These are phyloP conservation scores for Lasioglossum malachurum DNA, from an alignment of 2,888 invertebrate genomes.

Conservation along the genomic window DNA sequence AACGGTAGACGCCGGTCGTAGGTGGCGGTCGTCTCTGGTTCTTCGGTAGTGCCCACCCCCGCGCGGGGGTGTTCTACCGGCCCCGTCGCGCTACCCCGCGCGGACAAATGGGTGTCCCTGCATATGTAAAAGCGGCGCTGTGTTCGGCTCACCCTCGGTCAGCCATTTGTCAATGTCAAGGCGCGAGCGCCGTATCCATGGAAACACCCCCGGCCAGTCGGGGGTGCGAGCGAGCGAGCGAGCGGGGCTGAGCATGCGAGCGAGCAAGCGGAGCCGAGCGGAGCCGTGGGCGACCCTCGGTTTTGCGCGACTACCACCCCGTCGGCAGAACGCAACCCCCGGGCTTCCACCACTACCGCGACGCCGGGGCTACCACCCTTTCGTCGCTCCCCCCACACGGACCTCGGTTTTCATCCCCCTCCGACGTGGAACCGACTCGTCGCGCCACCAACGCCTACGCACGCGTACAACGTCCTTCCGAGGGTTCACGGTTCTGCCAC, in stretches of 20 bases:
- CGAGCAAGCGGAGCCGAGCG: constrained; percentile 41
- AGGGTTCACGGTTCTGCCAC: constrained; percentile 68
- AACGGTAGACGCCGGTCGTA: constrained; percentile 40
- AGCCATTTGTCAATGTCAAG: constrained; percentile 85
- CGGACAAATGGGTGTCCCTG: constrained; percentile 85
- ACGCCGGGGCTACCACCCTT: constrained; percentile 60
- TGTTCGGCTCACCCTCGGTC: constrained; percentile 84
- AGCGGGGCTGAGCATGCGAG: constrained; percentile 70
- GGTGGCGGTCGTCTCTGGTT: constrained; percentile 55
- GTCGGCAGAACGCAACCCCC: constrained; percentile 74
- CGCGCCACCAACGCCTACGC: constrained; percentile 63
- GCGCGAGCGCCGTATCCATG: constrained; percentile 85
- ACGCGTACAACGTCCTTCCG: constrained; percentile 53
- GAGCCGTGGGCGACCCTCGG: constrained; percentile 72
- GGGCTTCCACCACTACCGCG: constrained; percentile 65
- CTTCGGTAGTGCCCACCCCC: constrained; percentile 61
- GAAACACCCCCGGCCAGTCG: constrained; percentile 82
- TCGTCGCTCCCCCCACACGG: constrained; percentile 30
- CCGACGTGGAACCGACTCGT: constrained; percentile 41
- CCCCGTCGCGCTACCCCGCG: constrained; percentile 75
- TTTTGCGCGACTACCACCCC: constrained; percentile 72
- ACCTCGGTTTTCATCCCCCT: constrained; percentile 30
- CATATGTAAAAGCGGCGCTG: constrained; percentile 85
- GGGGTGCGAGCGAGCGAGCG: constrained; percentile 72
- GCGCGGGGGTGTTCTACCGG: constrained; percentile 26